phyloP scores from a whole-genome alignment of 2,888 invertebrate species.

The Tribolium freemani region DNA sequence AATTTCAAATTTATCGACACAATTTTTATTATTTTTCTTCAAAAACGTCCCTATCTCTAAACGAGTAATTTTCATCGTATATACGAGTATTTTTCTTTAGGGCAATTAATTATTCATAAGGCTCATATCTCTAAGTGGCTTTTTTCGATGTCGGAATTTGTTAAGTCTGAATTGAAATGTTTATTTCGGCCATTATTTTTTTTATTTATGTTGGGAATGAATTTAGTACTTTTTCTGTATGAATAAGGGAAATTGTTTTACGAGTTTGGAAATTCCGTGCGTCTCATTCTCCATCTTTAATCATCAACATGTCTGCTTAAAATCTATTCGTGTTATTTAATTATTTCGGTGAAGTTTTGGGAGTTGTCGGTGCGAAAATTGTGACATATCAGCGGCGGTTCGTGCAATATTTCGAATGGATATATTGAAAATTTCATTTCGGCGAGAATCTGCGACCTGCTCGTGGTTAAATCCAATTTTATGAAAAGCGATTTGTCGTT shows the following conservation, averaged over 20 bases:
- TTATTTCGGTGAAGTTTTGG: slow-evolving; percentile 20
- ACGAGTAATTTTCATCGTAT: slow-evolving; percentile 1
- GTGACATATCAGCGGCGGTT: slow-evolving; percentile 21
- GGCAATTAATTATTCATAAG: slow-evolving; percentile 19
- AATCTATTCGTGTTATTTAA: slow-evolving; percentile 23
- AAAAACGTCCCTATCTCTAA: no score
- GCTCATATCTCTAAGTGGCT: slow-evolving; percentile 12
- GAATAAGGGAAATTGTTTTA: background rate
- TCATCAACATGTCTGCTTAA: slow-evolving; percentile 5
- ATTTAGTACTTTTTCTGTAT: background rate
- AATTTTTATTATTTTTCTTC: background rate
- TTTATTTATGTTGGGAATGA: background rate
- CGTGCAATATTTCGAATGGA: slow-evolving; percentile 4
- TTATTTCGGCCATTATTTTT: slow-evolving; percentile 10
- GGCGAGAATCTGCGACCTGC: slow-evolving; percentile 26
- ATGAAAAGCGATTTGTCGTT: slow-evolving; percentile 28
- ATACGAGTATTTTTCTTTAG: background rate
- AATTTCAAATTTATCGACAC: no score
- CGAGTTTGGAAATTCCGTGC: background rate
- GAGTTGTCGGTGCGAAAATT: slow-evolving; percentile 2
- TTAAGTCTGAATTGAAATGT: slow-evolving; percentile 16
- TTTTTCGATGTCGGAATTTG: slow-evolving; percentile 14
- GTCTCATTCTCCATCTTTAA: slow-evolving; percentile 4
- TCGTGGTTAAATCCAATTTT: slow-evolving; percentile 36
- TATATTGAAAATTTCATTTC: slow-evolving; percentile 40